A percentile compares a stretch with the other conserved stretches of the same genome.
These are phyloP conservation scores for Callipepla squamata DNA, from an alignment of 2,113 vertebrate genomes.

Conservation along the genomic window DNA sequence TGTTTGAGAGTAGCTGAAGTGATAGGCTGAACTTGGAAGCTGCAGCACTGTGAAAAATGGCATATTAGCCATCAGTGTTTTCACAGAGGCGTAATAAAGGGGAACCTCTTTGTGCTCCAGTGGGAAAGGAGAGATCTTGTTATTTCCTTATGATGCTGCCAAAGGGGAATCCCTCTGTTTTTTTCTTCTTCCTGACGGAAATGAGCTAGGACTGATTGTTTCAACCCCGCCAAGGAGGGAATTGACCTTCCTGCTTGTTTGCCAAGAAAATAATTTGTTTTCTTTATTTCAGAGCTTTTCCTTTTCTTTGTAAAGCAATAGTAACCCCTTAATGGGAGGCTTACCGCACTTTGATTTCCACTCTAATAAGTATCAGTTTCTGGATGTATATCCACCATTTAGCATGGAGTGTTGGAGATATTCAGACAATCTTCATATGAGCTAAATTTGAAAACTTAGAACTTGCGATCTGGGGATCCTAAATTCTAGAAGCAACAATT, in stretches of 20 bases:
- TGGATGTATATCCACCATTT: not conserved
- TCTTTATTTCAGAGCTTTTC: slow-evolving; percentile 37
- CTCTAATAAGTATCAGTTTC: not conserved
- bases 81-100: not conserved
- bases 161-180: slow-evolving; percentile 67
- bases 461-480: not conserved
- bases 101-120: not conserved
- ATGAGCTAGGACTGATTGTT: slow-evolving; percentile 33
- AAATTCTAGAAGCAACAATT: not conserved
- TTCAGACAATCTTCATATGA: not conserved
- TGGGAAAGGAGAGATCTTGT: slow-evolving; percentile 23
- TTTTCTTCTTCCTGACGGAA: slow-evolving; percentile 23
- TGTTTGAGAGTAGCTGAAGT: not conserved
- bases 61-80: not conserved
- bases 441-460: not conserved
- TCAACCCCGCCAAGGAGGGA: not conserved
- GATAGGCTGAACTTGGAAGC: not conserved
- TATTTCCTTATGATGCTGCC: slow-evolving; percentile 54
- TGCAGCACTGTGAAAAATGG: not conserved
- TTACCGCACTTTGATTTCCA: not conserved
- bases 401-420: not conserved
- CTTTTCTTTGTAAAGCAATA: not conserved
- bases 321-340: slow-evolving; percentile 9
- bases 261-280: slow-evolving; percentile 52
- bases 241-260: slow-evolving; percentile 52